Conservation (phyloP, 2,888 invertebrate species). For the Tinea semifulvella region DNA sequence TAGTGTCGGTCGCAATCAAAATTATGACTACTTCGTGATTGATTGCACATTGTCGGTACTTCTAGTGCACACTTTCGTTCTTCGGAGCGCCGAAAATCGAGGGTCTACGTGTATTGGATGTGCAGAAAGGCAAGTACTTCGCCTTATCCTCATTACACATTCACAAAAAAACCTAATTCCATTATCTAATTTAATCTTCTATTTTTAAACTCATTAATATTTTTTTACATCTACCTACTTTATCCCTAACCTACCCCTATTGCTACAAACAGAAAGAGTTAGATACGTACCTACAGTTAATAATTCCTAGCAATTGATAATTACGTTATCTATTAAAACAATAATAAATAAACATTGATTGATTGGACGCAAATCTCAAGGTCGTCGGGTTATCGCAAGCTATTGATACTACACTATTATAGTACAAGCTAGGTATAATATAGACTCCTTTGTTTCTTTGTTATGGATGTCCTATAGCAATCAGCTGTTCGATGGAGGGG, state of each 20-base stretch:
- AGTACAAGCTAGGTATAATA: slow-evolving; percentile 24
- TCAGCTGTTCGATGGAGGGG: slow-evolving; percentile 49
- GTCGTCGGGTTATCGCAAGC: slow-evolving; percentile 7
- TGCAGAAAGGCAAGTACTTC: slow-evolving; percentile 57
- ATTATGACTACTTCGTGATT: slow-evolving; percentile 11
- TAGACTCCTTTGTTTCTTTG: slow-evolving; percentile 39
- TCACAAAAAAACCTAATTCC: background rate
- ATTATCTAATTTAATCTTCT: background rate
- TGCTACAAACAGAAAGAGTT: background rate
- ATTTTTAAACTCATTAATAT: background rate
- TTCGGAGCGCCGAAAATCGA: slow-evolving; percentile 44
- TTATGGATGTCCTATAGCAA: slow-evolving; percentile 33
- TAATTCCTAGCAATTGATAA: background rate
- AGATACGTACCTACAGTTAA: background rate
- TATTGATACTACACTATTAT: slow-evolving; percentile 25
- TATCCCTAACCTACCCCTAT: background rate
- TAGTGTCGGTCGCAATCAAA: background rate
- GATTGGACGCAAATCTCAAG: slow-evolving; percentile 4
- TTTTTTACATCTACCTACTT: background rate
- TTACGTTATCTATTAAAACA: background rate
- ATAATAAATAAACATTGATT: background rate
- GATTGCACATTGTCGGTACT: slow-evolving; percentile 5
- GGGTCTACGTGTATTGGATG: slow-evolving; percentile 59
- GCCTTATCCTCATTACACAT: background rate
- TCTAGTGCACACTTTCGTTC: slow-evolving; percentile 32